Evolutionary conservation across 2,888 invertebrate species (phyloP).

Genomic region (Lasioglossum marginatum): DNA sequence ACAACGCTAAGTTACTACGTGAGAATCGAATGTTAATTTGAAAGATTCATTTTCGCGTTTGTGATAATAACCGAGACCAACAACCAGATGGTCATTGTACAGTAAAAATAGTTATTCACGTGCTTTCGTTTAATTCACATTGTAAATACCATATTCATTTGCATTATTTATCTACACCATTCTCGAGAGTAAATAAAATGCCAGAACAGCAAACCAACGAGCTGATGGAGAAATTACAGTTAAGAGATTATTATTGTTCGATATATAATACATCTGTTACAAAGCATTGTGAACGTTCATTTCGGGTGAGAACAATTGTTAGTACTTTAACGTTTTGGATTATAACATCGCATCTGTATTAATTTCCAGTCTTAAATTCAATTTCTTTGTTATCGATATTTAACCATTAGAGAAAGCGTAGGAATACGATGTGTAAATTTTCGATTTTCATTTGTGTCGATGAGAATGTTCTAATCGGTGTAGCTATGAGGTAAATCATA

Average conservation of each 20-base stretch:
- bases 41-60: background rate
- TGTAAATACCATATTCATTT: constrained; percentile 3
- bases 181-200: background rate
- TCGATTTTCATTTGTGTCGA: background rate
- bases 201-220: background rate
- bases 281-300: background rate
- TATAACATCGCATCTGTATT: background rate
- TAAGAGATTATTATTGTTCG: background rate
- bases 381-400: background rate
- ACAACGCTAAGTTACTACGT: background rate
- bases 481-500: background rate
- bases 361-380: background rate
- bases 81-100: background rate
- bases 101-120: background rate
- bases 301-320: background rate
- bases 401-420: background rate
- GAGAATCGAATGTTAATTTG: background rate
- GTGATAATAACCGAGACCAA: background rate
- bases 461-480: background rate
- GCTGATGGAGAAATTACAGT: background rate
- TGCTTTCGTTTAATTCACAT: background rate
- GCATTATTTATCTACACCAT: background rate
- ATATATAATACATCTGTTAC: background rate
- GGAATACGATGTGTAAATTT: background rate
- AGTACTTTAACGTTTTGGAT: background rate